Percentiles rank a stretch among this genome's conserved stretches.
Conservation (phyloP, 2,113 vertebrate species). For the Eptatretus burgeri region DNA sequence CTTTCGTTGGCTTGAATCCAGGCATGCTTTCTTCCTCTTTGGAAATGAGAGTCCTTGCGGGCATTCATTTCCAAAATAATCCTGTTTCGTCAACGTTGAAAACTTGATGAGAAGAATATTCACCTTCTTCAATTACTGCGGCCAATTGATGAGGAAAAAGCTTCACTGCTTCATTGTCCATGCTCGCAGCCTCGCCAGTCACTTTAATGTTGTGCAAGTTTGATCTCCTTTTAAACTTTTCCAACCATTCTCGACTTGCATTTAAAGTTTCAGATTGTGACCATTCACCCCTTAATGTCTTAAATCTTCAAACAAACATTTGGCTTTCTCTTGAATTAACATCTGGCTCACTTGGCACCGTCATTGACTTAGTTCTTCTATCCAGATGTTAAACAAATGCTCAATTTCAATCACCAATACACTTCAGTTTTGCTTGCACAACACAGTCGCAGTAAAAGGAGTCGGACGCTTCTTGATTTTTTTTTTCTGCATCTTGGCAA, state of each 20-base stretch:
- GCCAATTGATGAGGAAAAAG: not conserved
- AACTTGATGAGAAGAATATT: conserved; percentile 8
- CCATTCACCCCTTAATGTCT: not conserved
- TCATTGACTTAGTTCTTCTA: conserved; percentile 7
- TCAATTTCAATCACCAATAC: conserved; percentile 1
- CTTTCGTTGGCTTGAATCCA: conserved; percentile 9
- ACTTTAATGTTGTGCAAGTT: too few species aligned
- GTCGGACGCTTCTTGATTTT: conserved; percentile 8
- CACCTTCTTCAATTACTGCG: not conserved
- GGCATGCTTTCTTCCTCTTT: conserved; percentile 6
- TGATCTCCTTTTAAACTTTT: not conserved
- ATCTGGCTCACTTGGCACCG: not conserved
- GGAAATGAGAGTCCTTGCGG: not conserved
- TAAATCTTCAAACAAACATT: conserved; percentile 7
- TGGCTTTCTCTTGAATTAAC: conserved; percentile 7
- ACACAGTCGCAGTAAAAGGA: conserved; percentile 7
- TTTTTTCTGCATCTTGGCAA: too few species aligned
- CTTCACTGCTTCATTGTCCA: conserved; percentile 4
- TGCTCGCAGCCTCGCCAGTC: not conserved
- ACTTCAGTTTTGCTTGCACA: conserved; percentile 4
- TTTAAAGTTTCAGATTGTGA: not conserved
- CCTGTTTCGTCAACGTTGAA: conserved; percentile 7
- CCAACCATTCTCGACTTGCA: conserved; percentile 7
- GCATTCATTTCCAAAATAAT: not conserved
- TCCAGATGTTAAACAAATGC: conserved; percentile 7